These are phyloP conservation scores for Himalopsyche japonica DNA, from an alignment of 2,888 invertebrate species.

Conservation along the genomic window DNA sequence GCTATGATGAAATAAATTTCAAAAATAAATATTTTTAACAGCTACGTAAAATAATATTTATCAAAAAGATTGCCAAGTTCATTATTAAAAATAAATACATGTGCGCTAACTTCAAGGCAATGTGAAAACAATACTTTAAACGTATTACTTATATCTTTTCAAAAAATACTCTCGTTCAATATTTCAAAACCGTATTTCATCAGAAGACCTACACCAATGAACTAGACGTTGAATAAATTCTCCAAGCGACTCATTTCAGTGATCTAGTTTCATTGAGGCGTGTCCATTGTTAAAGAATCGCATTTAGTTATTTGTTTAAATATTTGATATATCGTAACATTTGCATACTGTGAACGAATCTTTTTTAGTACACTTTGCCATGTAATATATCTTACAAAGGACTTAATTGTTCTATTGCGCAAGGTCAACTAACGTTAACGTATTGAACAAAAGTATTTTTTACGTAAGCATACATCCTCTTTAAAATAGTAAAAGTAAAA, in stretches of 20 bases:
- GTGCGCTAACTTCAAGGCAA: not conserved
- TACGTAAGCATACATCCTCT: too few species aligned
- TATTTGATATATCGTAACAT: not conserved
- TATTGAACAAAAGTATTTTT: too few species aligned
- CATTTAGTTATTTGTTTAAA: not conserved
- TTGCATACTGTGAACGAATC: not conserved
- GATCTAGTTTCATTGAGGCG: conserved; percentile 2
- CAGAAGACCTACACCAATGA: conserved; percentile 8
- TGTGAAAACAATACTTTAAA: not conserved
- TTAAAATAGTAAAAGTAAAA: too few species aligned
- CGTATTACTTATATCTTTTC: not conserved
- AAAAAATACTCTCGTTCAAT: not conserved
- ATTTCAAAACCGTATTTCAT: not conserved
- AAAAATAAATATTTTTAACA: too few species aligned
- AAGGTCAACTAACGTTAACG: not conserved
- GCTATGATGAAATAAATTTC: too few species aligned
- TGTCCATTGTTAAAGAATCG: not conserved
- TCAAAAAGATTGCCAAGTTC: not conserved
- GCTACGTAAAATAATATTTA: not conserved
- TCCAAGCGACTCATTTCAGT: not conserved
- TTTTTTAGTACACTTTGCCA: not conserved
- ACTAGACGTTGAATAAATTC: not conserved
- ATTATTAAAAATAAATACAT: not conserved
- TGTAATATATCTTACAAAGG: not conserved
- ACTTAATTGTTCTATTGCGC: not conserved